Evolutionary conservation across 2,888 invertebrate species (phyloP), one percentile per base, ranked within the genome.

Genomic region (Synergus umbraculus): DNA sequence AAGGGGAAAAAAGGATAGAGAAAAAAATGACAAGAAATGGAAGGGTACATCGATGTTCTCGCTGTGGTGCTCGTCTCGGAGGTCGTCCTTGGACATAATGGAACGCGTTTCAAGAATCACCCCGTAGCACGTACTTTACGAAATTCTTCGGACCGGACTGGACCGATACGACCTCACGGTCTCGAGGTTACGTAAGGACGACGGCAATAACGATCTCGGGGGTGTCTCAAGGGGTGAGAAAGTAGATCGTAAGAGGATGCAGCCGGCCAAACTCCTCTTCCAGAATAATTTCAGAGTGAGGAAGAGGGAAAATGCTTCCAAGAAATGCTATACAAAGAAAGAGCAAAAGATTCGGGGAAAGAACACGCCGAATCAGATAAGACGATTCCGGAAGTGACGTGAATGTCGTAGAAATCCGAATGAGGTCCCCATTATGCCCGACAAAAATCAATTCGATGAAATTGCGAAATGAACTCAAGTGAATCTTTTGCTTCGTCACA

Each of bases 71-170:
- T 81, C 82, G 79, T 76, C 81, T 80, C 79, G 78, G 76, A 78
- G 79, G 79, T 83, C 76, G 78, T 78, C 64, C 79, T 64, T 77
- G 60, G 76, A 78, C 82, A 81, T 85, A 84, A 84, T 83, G 83
- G 83, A 85, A 85, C 83, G 85, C 84, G 80, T 85, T 83, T 83
- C 81, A 79, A 78, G 82, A 85, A 85, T 84, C 83, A 82, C 79
- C 83, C 76, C 69, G 79, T 76, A 83, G 81, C 83, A 81, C 83
- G 83, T 83, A 83, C 85, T 83, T 80, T 78, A 81, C 54, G 66
- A 81, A 82, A 82, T 83, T 83, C 80, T 81, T 58, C 79, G 80
- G 69, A 79, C 77, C 79, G 54, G 78, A 79, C 80, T 79, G 81
- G 77, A 83, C 85, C 83, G 76, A 85, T 85, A 82, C 82, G 83